Percentiles rank a stretch among this genome's conserved stretches.
phyloP scores from a whole-genome alignment of 2,888 invertebrate genomes.

The Melieria omissa region DNA sequence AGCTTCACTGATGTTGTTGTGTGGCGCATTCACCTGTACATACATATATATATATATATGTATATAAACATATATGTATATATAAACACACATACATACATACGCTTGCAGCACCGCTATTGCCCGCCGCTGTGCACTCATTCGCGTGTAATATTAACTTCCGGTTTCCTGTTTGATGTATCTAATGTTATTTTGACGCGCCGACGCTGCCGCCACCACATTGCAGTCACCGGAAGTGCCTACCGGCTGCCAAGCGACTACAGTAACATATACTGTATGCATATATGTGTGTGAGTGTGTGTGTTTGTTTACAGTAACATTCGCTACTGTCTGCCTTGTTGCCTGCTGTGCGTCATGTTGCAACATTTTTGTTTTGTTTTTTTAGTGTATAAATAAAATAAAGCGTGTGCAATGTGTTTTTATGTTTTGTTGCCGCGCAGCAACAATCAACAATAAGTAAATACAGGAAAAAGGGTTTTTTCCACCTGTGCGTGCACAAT shows the following conservation, averaged over 20 bases:
- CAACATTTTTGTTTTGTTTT: neutral
- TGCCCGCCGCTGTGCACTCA: neutral
- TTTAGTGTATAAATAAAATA: neutral
- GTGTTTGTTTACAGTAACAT: neutral
- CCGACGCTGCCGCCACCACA: slow-evolving; percentile 17
- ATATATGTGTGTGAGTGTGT: neutral
- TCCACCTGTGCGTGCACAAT: neutral
- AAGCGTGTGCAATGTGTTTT: slow-evolving; percentile 8
- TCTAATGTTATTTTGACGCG: slow-evolving; percentile 30
- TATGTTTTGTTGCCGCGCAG: neutral
- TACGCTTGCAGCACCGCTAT: neutral
- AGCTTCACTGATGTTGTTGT: too few species aligned
- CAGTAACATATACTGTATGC: neutral
- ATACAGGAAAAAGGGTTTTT: slow-evolving; percentile 7
- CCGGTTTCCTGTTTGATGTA: slow-evolving; percentile 25
- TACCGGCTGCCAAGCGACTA: neutral
- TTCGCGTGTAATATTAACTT: slow-evolving; percentile 27
- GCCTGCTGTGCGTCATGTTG: too few species aligned
- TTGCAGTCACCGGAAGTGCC: slow-evolving; percentile 6
- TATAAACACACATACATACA: slow-evolving; percentile 12
- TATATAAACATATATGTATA: neutral
- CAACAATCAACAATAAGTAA: neutral
- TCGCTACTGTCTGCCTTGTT: too few species aligned
- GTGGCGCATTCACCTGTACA: neutral
- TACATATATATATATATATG: neutral